Percentiles rank a stretch among this genome's conserved stretches.
Evolutionary conservation across 2,113 vertebrate species (phyloP).

Genomic region (Craseonycteris thonglongyai): DNA sequence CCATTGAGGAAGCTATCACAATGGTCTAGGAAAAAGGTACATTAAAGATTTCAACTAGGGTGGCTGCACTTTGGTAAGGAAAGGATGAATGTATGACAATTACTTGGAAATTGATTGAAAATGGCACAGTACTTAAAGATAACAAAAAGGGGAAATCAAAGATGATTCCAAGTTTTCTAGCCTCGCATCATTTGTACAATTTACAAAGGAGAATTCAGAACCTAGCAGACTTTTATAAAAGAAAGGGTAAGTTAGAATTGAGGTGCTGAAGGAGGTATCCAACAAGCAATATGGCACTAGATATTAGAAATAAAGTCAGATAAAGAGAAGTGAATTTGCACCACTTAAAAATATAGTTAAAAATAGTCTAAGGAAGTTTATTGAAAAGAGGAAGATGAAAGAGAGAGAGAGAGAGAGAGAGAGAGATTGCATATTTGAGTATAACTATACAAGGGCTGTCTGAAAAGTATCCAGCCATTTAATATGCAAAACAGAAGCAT

Average conservation of each 20-base stretch:
- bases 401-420: background rate
- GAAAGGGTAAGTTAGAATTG: background rate
- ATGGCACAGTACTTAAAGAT: background rate
- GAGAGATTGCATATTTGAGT: too few relatives aligned
- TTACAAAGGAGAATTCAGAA: background rate
- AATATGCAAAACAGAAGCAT: too few relatives aligned
- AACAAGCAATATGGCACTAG: background rate
- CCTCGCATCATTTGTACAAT: background rate
- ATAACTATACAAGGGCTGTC: too few relatives aligned
- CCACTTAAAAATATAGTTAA: background rate
- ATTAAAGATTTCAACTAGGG: background rate
- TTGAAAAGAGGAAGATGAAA: background rate
- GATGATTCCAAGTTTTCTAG: background rate
- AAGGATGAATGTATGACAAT: background rate
- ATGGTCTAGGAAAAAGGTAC: background rate
- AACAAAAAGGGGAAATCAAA: background rate
- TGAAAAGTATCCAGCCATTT: too few relatives aligned
- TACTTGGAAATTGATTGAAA: background rate
- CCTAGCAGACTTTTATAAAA: background rate
- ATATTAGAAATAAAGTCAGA: background rate
- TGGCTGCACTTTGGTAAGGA: background rate
- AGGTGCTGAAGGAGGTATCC: background rate
- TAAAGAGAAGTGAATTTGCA: background rate
- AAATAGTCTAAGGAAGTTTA: background rate
- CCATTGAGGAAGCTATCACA: background rate